These are phyloP conservation scores for Schizopygopsis pylzovi DNA, from an alignment of 2,797 vertebrate species.

Conservation along the genomic window DNA sequence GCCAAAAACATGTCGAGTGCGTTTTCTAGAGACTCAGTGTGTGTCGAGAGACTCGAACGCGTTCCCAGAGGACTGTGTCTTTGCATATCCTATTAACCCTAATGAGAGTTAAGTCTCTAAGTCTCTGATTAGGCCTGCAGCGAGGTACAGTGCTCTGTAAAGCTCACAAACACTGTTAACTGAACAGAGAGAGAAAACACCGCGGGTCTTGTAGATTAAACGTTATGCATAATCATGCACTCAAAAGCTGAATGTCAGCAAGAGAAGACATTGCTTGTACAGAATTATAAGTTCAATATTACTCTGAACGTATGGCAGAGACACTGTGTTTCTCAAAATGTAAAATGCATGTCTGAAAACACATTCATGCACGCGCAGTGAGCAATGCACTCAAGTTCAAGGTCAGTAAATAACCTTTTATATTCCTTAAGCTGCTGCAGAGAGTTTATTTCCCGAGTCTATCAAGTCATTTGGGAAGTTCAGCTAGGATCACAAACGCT, in stretches of 20 bases:
- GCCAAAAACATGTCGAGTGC: not conserved
- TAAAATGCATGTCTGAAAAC: not conserved
- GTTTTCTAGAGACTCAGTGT: not conserved
- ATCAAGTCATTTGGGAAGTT: conserved; percentile 59
- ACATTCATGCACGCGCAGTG: not conserved
- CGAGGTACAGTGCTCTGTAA: conserved; percentile 57
- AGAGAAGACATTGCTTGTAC: not conserved
- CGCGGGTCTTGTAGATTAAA: not conserved
- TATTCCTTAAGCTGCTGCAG: not conserved
- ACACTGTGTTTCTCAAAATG: not conserved
- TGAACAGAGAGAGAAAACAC: not conserved
- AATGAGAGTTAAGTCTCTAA: conserved; percentile 68
- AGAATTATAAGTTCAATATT: not conserved
- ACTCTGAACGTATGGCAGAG: not conserved
- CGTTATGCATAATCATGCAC: not conserved
- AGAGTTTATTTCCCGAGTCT: conserved; percentile 33
- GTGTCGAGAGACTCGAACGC: not conserved
- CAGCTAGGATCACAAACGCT: conserved; percentile 66
- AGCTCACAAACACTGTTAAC: not conserved
- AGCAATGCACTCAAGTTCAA: not conserved
- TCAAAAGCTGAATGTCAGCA: not conserved
- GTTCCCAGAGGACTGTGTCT: not conserved
- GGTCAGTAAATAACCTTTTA: not conserved
- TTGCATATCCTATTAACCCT: conserved; percentile 50
- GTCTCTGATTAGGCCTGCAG: conserved; percentile 71